Evolutionary conservation across 2,797 vertebrate genomes (phyloP), one percentile per base, ranked within the genome.

Genomic region (Pygocentrus nattereri): DNA sequence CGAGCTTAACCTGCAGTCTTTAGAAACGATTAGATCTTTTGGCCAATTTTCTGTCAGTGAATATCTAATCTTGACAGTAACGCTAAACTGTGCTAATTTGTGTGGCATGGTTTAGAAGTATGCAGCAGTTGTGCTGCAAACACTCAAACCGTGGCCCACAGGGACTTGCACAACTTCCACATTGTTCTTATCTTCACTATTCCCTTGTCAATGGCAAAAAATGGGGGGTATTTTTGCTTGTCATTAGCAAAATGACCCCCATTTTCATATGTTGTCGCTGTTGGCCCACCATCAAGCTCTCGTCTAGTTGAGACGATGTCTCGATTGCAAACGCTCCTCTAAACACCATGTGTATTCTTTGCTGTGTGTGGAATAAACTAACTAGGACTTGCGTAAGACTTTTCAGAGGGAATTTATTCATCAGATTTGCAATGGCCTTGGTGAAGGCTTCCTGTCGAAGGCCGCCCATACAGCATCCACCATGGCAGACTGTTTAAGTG

Each of bases 401-500:
- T 3, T 25, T 72, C 4, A 31, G 49, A 67, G 62, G 71, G 50
- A 83, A 75, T 72, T 58, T 47, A 76, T 38, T 23, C 15, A 62
- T 18, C 18, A 81, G 59, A 49, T 21, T 54, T 50, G 58, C 27
- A 27, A 16, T 3, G 8, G 68, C 21, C 44, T 31, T 70, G 11
- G 6, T n/a, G 54, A 62, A 31, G 10, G 50, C 18, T 54, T 6
- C 50, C 10, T 11, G n/a, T 18, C 25, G 58, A 27, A 16, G 65
- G 50, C 64, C 19, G 74, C 67, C 69, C 65, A 74, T 64, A 56
- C 56, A 12, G 76, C 80, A 83, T 73, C 89, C 90, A 87, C 85
- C 84, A 85, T 92, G 88, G 91, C 89, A 89, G 91, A 90, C 88
- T 88, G 86, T 89, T 87, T 72, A 68, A 73, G 49, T 56, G 18